Evolutionary conservation across 2,797 vertebrate species (phyloP), one percentile per base, ranked within the genome.

Genomic region (Siniperca obscura): DNA sequence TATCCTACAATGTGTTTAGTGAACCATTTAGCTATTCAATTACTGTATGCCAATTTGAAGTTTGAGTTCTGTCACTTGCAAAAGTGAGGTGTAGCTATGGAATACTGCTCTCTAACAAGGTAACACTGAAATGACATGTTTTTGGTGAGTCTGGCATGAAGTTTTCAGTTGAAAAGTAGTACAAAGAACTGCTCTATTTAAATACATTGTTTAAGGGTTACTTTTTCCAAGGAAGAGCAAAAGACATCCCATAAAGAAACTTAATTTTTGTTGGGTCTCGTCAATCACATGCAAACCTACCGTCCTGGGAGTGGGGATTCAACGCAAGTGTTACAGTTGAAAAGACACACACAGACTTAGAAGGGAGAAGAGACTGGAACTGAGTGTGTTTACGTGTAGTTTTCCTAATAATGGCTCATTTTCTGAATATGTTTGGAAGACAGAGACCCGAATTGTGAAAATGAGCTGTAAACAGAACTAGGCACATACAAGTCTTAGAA

Each of bases 381-480:
- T n/a, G 44, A 13, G 21, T 10, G 17, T 38, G 16, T 53, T 40
- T 30, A 14, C 2, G 1, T 40, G 12, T 30, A 40, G 53, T 69
- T 40, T 69, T 60, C 34, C 55, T 46, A 30, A 69, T 52, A 42
- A 60, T 60, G 22, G 55, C 74, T 60, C 3, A 38, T 44, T 75
- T 56, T 62, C 62, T 48, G 11, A 56, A 22, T 42, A 34, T 50
- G 44, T 72, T 34, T 34, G 42, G 3, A 48, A 3, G 52, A n/a
- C 3, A 0, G 62, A 67, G 74, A 25, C 74, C 55, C 3, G 30
- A 17, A 68, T 10, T 6, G 55, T 17, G 44, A 48, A 67, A 67
- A 80, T 68, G 55, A 68, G 44, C 55, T 60, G 44, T 10, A 36
- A 53, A 65, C 77, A 73, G 19, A 73, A 42, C 42, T 14, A 1